Evolutionary conservation across 1,140 invertebrate genomes (phyloP), one percentile per base, ranked within the genome.

Genomic region (Venturia canescens): DNA sequence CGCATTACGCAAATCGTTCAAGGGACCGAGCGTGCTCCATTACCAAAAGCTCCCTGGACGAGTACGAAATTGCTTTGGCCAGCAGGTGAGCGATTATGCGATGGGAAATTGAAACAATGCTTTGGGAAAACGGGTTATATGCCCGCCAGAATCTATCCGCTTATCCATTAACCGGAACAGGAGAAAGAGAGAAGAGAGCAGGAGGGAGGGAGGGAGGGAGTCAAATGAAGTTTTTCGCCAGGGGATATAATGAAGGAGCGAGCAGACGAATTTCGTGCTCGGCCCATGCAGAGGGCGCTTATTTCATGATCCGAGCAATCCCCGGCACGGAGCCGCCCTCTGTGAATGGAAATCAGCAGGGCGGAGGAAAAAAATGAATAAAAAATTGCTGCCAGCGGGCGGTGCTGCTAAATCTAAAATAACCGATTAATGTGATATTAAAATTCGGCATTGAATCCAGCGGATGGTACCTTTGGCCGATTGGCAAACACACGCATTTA

Each of bases 31-130:
- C 31, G 29, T 63, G 79, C 71, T 44, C 48, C 63, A 74, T 80
- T 74, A 60, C 66, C 70, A 72, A 80, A 82, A 77, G 82, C 81
- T 79, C 26, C 38, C 50, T 84, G 82, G 69, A 38, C 63, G 71
- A 81, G 53, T 69, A 80, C 48, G 72, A 86, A 84, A 85, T 86
- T 85, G 82, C 86, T 84, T 81, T 79, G 72, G 79, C 26, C 34
- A 72, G 53, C 74, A 76, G 74, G 74, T 48, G n/a, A 74, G 76
- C 79, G 76, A 44, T 69, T 78, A 82, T 75, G 50, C 79, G 53
- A 66, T 83, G 81, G 79, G 72, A 85, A 82, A 85, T 84, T 84
- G 84, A 85, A 85, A 85, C 82, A 85, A 87, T 85, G 83, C 81
- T 74, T 70, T 77, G 82, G 78, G 78, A 80, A 67, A 75, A 71